A percentile compares a stretch with the other conserved stretches of the same genome.
Evolutionary conservation across 2,797 vertebrate species (phyloP).

Genomic region (Eptatretus atami): DNA sequence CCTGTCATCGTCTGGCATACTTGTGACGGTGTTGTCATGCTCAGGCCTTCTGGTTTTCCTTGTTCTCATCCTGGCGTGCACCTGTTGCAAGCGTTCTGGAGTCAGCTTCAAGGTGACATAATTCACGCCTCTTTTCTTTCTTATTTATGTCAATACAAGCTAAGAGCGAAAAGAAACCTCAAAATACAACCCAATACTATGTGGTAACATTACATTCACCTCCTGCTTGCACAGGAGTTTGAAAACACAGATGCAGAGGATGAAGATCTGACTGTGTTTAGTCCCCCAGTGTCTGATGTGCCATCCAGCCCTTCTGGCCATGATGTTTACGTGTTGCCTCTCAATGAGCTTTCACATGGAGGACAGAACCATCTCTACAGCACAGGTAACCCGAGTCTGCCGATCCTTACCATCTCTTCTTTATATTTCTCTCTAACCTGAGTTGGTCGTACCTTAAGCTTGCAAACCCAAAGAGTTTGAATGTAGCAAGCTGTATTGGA

Average conservation of each 20-base stretch:
- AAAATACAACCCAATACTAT: too few relatives aligned
- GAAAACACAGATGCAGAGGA: constrained; percentile 1
- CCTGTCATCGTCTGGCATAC: constrained; percentile 21
- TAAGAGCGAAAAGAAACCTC: too few relatives aligned
- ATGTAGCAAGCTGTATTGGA: too few relatives aligned
- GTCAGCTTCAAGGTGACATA: constrained; percentile 65
- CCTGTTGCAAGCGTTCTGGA: constrained; percentile 58
- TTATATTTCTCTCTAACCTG: neutral
- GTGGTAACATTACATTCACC: too few relatives aligned
- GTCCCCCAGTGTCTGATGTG: neutral
- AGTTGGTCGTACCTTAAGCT: too few relatives aligned
- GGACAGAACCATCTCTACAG: neutral
- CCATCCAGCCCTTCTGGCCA: neutral
- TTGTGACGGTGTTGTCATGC: constrained; percentile 68
- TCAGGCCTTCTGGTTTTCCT: constrained; percentile 59
- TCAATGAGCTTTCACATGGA: neutral
- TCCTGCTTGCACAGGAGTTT: neutral
- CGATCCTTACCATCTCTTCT: neutral
- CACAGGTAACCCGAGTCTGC: neutral
- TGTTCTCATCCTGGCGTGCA: constrained; percentile 59
- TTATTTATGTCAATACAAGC: too few relatives aligned
- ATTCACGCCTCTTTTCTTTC: too few relatives aligned
- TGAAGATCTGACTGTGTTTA: neutral
- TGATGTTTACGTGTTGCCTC: neutral
- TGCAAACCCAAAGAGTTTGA: too few relatives aligned